Percentiles rank a stretch among this genome's conserved stretches.
Conservation (phyloP, 1,140 invertebrate species). For the Zophobas atratus region DNA sequence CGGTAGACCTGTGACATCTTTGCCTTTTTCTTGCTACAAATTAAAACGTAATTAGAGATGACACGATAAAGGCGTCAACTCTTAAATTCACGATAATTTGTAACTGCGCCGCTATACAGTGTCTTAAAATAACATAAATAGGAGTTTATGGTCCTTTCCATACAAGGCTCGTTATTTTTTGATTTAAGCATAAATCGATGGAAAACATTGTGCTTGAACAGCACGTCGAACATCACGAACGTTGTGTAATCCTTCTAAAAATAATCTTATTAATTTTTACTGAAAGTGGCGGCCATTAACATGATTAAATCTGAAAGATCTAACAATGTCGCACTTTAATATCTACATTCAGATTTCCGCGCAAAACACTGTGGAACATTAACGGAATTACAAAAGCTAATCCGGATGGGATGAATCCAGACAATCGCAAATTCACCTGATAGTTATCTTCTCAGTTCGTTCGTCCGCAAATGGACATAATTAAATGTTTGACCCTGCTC, state of each 20-base stretch:
- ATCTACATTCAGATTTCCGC: constrained; percentile 13
- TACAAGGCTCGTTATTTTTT: constrained; percentile 20
- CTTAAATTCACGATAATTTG: constrained; percentile 8
- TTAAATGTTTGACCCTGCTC: constrained; percentile 6
- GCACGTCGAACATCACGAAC: neutral
- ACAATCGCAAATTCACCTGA: constrained; percentile 23
- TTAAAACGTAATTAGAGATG: constrained; percentile 23
- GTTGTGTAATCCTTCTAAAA: constrained; percentile 19
- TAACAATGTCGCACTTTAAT: constrained; percentile 28
- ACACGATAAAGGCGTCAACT: constrained; percentile 17
- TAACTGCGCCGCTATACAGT: neutral
- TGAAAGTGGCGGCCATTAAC: constrained; percentile 8
- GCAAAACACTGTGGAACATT: constrained; percentile 12
- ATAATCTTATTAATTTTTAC: constrained; percentile 23
- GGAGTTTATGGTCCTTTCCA: constrained; percentile 23
- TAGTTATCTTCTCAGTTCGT: neutral
- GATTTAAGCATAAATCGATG: constrained; percentile 8
- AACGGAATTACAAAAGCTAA: constrained; percentile 20
- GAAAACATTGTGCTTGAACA: neutral
- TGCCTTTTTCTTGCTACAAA: neutral
- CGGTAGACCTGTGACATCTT: no score
- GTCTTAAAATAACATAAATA: constrained; percentile 21
- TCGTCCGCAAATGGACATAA: neutral
- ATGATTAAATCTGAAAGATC: constrained; percentile 25
- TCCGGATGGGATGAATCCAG: neutral